Base-by-base conservation (phyloP, 2,888 invertebrate genomes). In the Hirtodrosophila histrioides region DNA sequence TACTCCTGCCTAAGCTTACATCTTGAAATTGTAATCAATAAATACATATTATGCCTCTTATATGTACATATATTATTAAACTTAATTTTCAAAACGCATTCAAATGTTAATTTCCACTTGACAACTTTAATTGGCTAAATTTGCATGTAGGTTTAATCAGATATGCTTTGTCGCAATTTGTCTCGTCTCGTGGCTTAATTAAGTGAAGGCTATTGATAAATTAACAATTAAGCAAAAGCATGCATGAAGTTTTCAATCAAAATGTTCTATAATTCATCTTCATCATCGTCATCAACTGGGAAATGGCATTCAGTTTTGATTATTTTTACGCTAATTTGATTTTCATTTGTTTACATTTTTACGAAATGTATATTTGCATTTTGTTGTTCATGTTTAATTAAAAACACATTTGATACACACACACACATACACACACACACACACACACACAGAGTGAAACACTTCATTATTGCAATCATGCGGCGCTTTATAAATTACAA, bases 341-440 rank as follows among this genome's bases (percentile, higher is more conserved):
- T 86, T 78, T 69, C 73, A 80, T 79, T 76, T 86, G 83, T 68
- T 82, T 86, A 79, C 69, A 48, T 69, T 75, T 57, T 55, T 40
- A 29, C 66, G 72, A 69, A 82, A 78, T 78, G 78, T 75, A 17
- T 78, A 69, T 82, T 66, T 65, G 51, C 48, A 62, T 69, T 82
- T 72, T 75, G 78, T 78, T 75, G 63, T 64, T 67, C 51, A 76
- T 83, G 74, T 86, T 81, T 81, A 83, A 81, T 81, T 83, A 83
- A 86, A 74, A 77, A 62, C 70, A 65, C 77, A 79, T 81, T 86
- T 76, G 66, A 65, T 62, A 51, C 44, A 49, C 45, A 31, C 6
- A 37, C 39, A 43, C 11, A 35, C 27, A 54, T 31, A 33, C 10
- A 35, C 27, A 36, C n/a, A 27, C 17, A 43, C 29, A 11, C n/a